phyloP scores from a whole-genome alignment of 1,140 invertebrate genomes.

The Euborellia annulipes region DNA sequence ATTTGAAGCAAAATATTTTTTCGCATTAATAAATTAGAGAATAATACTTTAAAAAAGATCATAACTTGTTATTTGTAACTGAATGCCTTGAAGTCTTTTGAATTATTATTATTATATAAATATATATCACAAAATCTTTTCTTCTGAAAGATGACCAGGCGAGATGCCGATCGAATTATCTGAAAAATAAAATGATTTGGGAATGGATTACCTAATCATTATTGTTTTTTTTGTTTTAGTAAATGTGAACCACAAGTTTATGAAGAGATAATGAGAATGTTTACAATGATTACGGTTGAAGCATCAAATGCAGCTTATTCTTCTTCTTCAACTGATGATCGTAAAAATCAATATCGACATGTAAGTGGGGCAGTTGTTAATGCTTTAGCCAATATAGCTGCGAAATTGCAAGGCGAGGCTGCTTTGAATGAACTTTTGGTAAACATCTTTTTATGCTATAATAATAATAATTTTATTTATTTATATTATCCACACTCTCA shows the following conservation, averaged over 20 bases:
- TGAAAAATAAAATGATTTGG: conserved; percentile 9
- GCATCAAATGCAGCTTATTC: conserved; percentile 76
- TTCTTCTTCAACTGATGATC: conserved; percentile 47
- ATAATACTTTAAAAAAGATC: too few relatives aligned
- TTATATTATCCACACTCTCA: too few relatives aligned
- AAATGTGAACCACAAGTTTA: conserved; percentile 42
- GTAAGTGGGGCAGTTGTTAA: conserved; percentile 90
- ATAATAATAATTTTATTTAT: too few relatives aligned
- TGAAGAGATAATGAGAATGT: conserved; percentile 96
- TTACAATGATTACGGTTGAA: conserved; percentile 85
- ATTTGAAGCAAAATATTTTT: too few relatives aligned
- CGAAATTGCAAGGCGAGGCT: conserved; percentile 74
- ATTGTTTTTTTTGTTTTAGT: conserved; percentile 2
- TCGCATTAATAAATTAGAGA: too few relatives aligned
- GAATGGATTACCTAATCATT: not conserved
- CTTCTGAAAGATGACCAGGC: too few relatives aligned
- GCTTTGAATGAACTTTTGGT: conserved; percentile 74
- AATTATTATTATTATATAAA: too few relatives aligned
- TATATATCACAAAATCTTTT: too few relatives aligned
- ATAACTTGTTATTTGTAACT: too few relatives aligned
- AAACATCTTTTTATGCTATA: too few relatives aligned
- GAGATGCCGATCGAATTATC: too few relatives aligned
- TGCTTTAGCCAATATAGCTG: conserved; percentile 85
- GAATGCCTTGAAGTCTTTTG: too few relatives aligned
- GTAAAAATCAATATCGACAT: conserved; percentile 62